Evolutionary conservation across 92 coral and sea anemone species (phyloP).

Genomic region (Phenganax subtilis): DNA sequence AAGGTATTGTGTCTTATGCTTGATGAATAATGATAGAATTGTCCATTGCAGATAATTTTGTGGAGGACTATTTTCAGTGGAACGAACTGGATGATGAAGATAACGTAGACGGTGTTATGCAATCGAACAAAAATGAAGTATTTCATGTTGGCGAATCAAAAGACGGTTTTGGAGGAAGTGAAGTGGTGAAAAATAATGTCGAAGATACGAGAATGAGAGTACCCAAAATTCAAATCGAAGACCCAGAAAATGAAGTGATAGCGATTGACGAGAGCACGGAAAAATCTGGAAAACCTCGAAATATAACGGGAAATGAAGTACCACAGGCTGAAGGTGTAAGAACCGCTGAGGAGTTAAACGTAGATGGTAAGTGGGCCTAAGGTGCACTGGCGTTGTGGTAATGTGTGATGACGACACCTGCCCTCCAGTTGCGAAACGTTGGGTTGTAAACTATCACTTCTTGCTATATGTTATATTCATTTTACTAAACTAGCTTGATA

Average conservation of each 20-base stretch:
- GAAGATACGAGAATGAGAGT: neutral
- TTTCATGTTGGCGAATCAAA: neutral
- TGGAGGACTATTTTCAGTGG: conserved; percentile 31
- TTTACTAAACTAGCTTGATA: neutral
- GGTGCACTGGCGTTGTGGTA: neutral
- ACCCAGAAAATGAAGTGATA: neutral
- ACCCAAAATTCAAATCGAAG: conserved; percentile 25
- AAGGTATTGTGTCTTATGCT: neutral
- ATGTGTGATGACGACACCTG: too few species aligned
- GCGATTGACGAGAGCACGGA: neutral
- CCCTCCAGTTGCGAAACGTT: too few species aligned
- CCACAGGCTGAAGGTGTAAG: conserved; percentile 10
- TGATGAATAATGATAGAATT: neutral
- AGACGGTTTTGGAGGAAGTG: neutral
- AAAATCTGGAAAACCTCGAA: neutral
- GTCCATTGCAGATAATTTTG: neutral
- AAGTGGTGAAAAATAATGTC: conserved; percentile 15
- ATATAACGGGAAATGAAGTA: neutral
- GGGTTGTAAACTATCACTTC: too few species aligned
- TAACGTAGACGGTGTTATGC: conserved; percentile 13
- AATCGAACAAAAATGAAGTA: conserved; percentile 21
- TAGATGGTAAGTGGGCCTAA: conserved; percentile 29
- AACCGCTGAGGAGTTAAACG: neutral
- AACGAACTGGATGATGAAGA: conserved; percentile 34
- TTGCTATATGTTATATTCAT: too few species aligned